Conservation (phyloP, 2,797 vertebrate genomes). For the Clarias laeviceps region DNA sequence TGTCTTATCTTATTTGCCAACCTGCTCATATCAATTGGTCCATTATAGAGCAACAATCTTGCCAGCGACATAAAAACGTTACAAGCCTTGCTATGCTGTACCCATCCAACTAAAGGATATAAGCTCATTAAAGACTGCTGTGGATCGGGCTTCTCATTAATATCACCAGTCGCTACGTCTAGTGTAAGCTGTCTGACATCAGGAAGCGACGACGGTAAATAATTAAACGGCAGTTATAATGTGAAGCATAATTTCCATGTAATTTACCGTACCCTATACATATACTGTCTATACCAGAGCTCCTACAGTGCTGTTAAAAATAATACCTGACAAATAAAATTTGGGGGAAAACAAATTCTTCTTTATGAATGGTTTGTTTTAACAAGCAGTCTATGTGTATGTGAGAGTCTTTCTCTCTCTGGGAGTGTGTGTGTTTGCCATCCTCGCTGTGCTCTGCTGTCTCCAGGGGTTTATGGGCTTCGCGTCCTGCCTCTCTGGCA, state of each 20-base stretch:
- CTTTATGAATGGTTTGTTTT: constrained; percentile 29
- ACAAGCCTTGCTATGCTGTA: constrained; percentile 20
- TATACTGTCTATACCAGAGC: not conserved
- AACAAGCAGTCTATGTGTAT: not conserved
- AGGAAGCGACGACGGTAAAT: constrained; percentile 21
- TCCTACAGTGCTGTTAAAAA: not conserved
- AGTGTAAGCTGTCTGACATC: constrained; percentile 28
- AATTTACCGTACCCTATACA: not conserved
- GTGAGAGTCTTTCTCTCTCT: not conserved
- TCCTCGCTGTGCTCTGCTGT: constrained; percentile 17
- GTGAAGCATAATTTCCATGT: not conserved
- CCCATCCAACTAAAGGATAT: constrained; percentile 17
- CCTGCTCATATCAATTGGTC: constrained; percentile 24
- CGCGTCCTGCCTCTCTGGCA: constrained; percentile 18
- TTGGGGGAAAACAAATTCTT: not conserved
- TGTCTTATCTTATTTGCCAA: constrained; percentile 34
- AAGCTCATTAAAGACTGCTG: constrained; percentile 22
- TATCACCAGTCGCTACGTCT: constrained; percentile 13
- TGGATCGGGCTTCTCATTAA: constrained; percentile 27
- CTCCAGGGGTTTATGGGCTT: constrained; percentile 30
- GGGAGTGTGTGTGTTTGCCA: not conserved
- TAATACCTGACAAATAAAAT: not conserved
- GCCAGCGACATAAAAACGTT: constrained; percentile 13
- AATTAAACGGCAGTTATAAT: constrained; percentile 7
- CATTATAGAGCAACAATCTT: constrained; percentile 28